Evolutionary conservation across 2,113 vertebrate genomes (phyloP), one percentile per base, ranked within the genome.

Genomic region (Pseudopipra pipra): DNA sequence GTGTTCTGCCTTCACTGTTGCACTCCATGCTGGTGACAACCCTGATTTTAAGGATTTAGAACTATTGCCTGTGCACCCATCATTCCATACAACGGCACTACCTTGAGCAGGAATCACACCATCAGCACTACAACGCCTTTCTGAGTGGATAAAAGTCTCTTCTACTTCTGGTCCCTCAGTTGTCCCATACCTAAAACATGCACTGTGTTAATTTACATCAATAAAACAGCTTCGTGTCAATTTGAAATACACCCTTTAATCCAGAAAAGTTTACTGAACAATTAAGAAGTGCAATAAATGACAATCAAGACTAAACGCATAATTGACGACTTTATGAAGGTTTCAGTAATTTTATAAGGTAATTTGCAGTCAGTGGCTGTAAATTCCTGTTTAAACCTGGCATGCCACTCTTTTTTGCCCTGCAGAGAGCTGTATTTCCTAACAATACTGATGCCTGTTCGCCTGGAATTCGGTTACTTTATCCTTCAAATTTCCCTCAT

Each of bases 351-450:
- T 96, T 95, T 93, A 91, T 96, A 95, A 80, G 88, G 90, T 90
- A 96, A 86, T 96, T 96, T 96, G 93, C 82, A 96, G 82, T 67
- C 91, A 83, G 63, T 76, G 80, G 73, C 90, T 79, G 52, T 92
- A 95, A 96, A 96, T 88, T 89, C 76, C 84, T 62, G 17, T 65
- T 90, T 78, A 76, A 96, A 81, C 74, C 80, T 85, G 66, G 74
- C 87, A 94, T 75, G 56, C 49, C 84, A 54, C 54, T 82, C 70
- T 43, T 82, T 80, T 96, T 78, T 79, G 93, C 92, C 92, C 93
- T 95, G 93, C 61, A 90, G 88, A 96, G 86, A 95, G 95, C 83
- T 92, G 78, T 84, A 81, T 96, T 93, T 96, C 90, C 90, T 94
- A 95, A 95, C 80, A 72, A 85, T 55, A 92, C 49, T 19, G 37